Percentiles rank a stretch among this genome's conserved stretches.
phyloP scores from a whole-genome alignment of 2,113 vertebrate species.

The Rana temporaria region DNA sequence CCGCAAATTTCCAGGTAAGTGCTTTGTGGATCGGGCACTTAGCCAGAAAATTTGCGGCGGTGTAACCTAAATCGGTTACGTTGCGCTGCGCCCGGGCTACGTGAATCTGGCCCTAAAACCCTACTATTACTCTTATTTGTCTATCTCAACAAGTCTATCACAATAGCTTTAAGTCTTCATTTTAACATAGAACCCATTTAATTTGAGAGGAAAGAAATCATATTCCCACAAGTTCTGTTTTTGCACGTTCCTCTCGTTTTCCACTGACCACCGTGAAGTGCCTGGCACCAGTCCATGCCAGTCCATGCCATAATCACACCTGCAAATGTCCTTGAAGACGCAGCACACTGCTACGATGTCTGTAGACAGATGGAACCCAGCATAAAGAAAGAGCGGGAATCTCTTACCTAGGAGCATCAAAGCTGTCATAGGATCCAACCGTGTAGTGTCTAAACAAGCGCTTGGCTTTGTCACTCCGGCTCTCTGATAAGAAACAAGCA shows the following conservation, averaged over 20 bases:
- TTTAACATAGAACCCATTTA: no score
- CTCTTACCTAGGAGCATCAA: constrained; percentile 89
- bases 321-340: constrained; percentile 47
- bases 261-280: constrained; percentile 6
- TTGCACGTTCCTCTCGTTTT: not conserved
- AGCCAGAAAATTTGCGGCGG: no score
- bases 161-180: no score
- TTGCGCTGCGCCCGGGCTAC: no score
- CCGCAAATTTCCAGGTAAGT: no score
- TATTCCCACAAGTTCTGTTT: not conserved
- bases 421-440: constrained; percentile 93
- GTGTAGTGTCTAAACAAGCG: constrained; percentile 92
- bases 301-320: constrained; percentile 12
- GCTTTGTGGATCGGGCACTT: no score
- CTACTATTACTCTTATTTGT: no score
- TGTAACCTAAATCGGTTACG: no score
- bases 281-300: constrained; percentile 1
- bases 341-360: not conserved
- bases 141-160: no score
- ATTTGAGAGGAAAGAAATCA: no score
- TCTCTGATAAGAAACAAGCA: constrained; percentile 77
- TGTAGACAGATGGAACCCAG: constrained; percentile 53
- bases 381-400: constrained; percentile 26
- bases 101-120: no score
- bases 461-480: constrained; percentile 89